Conservation (phyloP, 2,888 invertebrate genomes). For the Perdita meconis region DNA sequence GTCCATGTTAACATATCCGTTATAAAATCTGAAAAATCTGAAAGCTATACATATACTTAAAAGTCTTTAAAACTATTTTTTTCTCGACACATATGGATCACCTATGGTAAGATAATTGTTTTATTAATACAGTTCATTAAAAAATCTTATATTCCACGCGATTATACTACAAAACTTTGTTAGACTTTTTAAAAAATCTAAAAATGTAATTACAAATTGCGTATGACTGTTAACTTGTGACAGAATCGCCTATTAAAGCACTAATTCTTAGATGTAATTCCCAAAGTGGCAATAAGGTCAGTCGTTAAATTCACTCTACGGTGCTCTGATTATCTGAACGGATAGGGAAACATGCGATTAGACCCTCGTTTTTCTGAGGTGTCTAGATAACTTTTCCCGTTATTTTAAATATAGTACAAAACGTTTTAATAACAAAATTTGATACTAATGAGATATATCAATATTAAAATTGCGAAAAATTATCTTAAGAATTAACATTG, state of each 20-base stretch:
- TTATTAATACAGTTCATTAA: too few species aligned
- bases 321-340: slow-evolving; percentile 18
- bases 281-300: slow-evolving; percentile 15
- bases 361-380: not conserved
- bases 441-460: slow-evolving; percentile 5
- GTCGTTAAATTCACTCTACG: slow-evolving; percentile 24
- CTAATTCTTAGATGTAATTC: slow-evolving; percentile 25
- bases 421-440: not conserved
- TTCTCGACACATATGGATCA: too few species aligned
- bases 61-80: too few species aligned
- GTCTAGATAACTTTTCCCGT: not conserved
- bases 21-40: too few species aligned
- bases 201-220: not conserved
- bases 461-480: not conserved
- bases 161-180: too few species aligned
- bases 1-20: not conserved
- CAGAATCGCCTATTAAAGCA: slow-evolving; percentile 4
- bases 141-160: too few species aligned
- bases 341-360: not conserved
- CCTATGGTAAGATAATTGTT: too few species aligned
- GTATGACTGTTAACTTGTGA: not conserved
- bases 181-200: not conserved
- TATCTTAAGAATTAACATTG: not conserved
- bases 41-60: too few species aligned
- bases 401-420: not conserved